Conservation (phyloP, 2,888 invertebrate species). For the Caenorhabditis becei region DNA sequence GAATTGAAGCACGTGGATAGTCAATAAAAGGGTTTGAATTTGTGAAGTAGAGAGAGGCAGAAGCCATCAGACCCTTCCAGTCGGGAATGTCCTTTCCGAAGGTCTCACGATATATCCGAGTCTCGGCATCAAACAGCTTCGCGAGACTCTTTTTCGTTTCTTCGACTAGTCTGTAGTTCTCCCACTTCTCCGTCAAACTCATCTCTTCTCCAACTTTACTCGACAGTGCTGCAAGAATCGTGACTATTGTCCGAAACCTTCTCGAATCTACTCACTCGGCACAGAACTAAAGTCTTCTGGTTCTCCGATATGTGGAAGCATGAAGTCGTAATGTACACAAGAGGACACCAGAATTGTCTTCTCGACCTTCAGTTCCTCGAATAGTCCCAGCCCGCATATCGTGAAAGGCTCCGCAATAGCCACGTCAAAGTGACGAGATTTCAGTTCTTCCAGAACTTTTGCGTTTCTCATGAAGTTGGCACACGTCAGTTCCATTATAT, state of each 20-base stretch:
- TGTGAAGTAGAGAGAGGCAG: conserved; percentile 51
- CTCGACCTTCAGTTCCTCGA: conserved; percentile 31
- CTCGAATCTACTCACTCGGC: no score
- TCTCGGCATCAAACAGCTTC: conserved; percentile 23
- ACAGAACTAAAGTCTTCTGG: conserved; percentile 33
- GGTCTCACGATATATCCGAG: conserved; percentile 6
- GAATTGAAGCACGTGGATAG: conserved; percentile 55
- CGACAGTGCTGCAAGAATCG: conserved; percentile 14
- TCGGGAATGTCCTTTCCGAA: conserved; percentile 7
- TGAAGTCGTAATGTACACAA: conserved; percentile 27
- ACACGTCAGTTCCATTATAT: conserved; percentile 5
- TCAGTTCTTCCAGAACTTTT: conserved; percentile 40
- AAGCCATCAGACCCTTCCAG: conserved; percentile 48
- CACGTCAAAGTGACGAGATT: conserved; percentile 43
- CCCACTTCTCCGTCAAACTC: conserved; percentile 26
- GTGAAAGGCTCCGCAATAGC: conserved; percentile 52
- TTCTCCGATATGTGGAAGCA: conserved; percentile 33
- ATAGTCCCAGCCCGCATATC: conserved; percentile 46
- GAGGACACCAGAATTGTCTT: conserved; percentile 45
- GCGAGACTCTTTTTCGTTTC: not conserved
- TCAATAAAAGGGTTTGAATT: conserved; percentile 65
- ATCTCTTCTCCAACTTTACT: conserved; percentile 34
- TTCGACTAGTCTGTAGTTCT: conserved; percentile 39
- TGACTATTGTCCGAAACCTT: no score
- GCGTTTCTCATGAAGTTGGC: no score